Percentiles rank a stretch among this genome's conserved stretches.
Conservation (phyloP, 1,140 invertebrate genomes). For the Neodiprion pinetum region DNA sequence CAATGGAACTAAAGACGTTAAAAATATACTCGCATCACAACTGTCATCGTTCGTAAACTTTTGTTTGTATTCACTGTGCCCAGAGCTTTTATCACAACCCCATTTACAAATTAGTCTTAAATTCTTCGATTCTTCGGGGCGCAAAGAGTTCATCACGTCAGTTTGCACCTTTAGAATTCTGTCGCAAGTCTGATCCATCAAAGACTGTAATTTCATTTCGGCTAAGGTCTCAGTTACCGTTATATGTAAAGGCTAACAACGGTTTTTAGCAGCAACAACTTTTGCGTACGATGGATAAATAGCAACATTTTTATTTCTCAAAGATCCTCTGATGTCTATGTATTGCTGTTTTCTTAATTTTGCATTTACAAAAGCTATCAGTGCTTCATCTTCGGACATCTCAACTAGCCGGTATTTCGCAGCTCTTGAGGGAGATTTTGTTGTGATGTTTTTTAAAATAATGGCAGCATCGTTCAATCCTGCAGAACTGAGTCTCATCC, state of each 20-base stretch:
- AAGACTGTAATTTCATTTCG: conserved; percentile 28
- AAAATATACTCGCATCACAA: conserved; percentile 31
- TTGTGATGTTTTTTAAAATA: conserved; percentile 20
- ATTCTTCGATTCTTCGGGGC: conserved; percentile 15
- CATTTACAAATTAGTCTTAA: conserved; percentile 29
- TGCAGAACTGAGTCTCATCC: conserved; percentile 11
- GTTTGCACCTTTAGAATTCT: conserved; percentile 24
- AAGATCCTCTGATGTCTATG: conserved; percentile 17
- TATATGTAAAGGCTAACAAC: conserved; percentile 24
- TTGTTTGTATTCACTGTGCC: conserved; percentile 30
- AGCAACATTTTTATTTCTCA: conserved; percentile 16
- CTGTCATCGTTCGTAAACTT: conserved; percentile 21
- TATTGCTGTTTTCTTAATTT: conserved; percentile 14
- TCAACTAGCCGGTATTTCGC: conserved; percentile 11
- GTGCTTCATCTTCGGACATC: neutral
- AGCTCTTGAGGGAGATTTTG: conserved; percentile 18
- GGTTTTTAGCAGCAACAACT: conserved; percentile 27
- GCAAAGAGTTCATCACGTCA: conserved; percentile 29
- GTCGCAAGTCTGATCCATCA: conserved; percentile 29
- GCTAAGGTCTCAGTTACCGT: conserved; percentile 25
- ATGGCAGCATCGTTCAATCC: conserved; percentile 9
- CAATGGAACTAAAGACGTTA: conserved; percentile 36
- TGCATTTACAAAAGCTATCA: neutral
- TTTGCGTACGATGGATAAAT: conserved; percentile 25
- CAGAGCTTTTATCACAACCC: conserved; percentile 8